Conservation (phyloP, 2,113 vertebrate species). For the Butorides virescens region DNA sequence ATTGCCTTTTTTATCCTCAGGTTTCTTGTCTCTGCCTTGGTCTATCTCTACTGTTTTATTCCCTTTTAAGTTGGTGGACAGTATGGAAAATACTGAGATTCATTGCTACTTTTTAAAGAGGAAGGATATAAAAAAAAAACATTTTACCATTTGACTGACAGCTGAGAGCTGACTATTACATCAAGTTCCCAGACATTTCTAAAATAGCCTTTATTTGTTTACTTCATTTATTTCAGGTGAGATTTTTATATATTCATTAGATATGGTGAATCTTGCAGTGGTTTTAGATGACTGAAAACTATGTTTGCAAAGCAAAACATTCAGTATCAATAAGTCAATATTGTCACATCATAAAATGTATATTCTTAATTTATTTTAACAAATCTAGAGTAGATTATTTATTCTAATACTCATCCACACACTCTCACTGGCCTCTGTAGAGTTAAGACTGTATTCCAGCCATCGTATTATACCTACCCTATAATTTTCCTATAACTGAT, state of each 20-base stretch:
- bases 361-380: background rate
- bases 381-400: background rate
- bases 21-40: background rate
- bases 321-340: background rate
- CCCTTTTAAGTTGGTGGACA: constrained; percentile 41
- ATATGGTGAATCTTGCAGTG: background rate
- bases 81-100: constrained; percentile 34
- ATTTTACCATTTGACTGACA: background rate
- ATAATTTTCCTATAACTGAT: background rate
- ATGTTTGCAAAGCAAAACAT: background rate
- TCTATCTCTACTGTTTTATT: constrained; percentile 44
- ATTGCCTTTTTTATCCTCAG: constrained; percentile 13
- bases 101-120: background rate
- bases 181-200: background rate
- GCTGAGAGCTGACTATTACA: background rate
- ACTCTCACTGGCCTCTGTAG: background rate
- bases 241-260: background rate
- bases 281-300: background rate
- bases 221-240: background rate
- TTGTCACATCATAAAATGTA: background rate
- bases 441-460: background rate
- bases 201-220: background rate
- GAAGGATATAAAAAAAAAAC: background rate
- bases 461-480: background rate
- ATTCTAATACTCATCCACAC: background rate